Conservation (phyloP, 2,113 vertebrate genomes). For the Marmota monax region DNA sequence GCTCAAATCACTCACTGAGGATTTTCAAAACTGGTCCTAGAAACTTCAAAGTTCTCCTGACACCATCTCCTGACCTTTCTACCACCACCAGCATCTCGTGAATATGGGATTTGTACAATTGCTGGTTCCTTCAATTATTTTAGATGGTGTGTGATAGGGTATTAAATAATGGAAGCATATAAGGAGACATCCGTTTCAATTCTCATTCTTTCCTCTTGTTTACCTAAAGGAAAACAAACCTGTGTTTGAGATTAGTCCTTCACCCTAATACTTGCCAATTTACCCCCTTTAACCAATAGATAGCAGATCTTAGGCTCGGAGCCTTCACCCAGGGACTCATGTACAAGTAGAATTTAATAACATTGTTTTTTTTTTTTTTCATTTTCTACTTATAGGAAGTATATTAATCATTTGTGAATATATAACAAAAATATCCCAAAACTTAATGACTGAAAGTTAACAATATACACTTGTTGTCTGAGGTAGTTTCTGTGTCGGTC, state of each 20-base stretch:
- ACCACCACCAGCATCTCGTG: not conserved
- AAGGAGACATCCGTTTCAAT: not conserved
- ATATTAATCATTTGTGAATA: not conserved
- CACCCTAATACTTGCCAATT: not conserved
- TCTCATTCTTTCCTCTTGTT: not conserved
- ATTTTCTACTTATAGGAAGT: not conserved
- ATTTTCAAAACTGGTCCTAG: not conserved
- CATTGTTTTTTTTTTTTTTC: not conserved
- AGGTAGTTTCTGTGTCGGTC: not conserved
- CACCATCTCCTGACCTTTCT: not conserved
- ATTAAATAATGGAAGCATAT: not conserved
- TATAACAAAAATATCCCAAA: not conserved
- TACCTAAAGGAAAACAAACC: not conserved
- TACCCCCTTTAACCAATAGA: not conserved
- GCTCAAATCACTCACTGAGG: not conserved
- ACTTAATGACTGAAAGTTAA: not conserved
- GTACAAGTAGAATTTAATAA: not conserved
- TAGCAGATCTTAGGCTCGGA: not conserved
- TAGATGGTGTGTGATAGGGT: not conserved
- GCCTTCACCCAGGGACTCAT: not conserved
- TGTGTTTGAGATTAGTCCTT: not conserved
- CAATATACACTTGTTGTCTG: not conserved
- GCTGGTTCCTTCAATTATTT: slow-evolving; percentile 10
- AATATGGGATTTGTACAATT: not conserved
- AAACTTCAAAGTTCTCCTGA: not conserved